Evolutionary conservation across 2,113 vertebrate genomes (phyloP).

Genomic region (Seriola dumerili): DNA sequence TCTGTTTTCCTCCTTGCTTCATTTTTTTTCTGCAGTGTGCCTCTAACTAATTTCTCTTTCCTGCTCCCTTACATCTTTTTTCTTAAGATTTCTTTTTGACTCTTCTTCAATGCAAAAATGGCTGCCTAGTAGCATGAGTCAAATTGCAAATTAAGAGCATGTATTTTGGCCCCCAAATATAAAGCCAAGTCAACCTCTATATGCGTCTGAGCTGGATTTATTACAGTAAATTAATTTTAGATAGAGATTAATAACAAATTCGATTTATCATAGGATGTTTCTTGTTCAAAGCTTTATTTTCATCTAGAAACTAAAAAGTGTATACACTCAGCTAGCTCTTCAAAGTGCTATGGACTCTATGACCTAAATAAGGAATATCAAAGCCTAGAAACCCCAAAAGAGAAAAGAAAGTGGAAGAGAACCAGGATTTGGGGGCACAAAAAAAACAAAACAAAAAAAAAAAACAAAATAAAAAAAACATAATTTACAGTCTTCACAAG

Average conservation of each 20-base stretch:
- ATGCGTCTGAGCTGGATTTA: constrained; percentile 49
- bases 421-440: constrained; percentile 32
- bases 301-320: constrained; percentile 54
- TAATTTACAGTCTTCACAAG: constrained; percentile 5
- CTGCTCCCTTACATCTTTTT: not conserved
- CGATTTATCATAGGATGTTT: constrained; percentile 50
- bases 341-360: constrained; percentile 68
- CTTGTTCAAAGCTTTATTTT: constrained; percentile 67
- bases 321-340: constrained; percentile 53
- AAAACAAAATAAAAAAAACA: not conserved
- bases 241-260: constrained; percentile 68
- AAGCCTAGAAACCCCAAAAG: constrained; percentile 66
- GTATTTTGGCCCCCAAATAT: not conserved
- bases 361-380: constrained; percentile 79
- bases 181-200: constrained; percentile 25
- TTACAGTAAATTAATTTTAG: constrained; percentile 61
- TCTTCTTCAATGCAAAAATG: not conserved
- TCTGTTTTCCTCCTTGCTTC: not conserved
- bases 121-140: not conserved
- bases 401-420: constrained; percentile 42
- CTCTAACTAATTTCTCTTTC: not conserved
- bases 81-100: constrained; percentile 1
- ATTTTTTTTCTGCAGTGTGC: not conserved
- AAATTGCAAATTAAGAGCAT: constrained; percentile 22
- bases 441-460: constrained; percentile 15